A percentile compares a stretch with the other conserved stretches of the same genome.
Conservation (phyloP, 2,888 invertebrate genomes). For the Candidula unifasciata region DNA sequence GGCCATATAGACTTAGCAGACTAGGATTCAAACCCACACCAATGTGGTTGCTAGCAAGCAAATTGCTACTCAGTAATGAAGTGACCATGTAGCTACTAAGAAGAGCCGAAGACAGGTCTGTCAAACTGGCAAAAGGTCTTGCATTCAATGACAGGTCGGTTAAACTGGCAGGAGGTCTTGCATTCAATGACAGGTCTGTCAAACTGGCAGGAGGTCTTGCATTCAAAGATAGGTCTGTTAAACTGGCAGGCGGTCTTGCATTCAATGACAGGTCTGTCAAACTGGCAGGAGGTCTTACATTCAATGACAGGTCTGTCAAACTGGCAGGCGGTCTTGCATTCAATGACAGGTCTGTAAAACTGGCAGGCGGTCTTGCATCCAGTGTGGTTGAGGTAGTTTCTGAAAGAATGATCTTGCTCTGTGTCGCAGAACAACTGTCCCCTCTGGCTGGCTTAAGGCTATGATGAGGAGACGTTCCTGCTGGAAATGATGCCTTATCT, state of each 20-base stretch:
- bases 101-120: not conserved
- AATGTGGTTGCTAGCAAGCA: constrained; percentile 2
- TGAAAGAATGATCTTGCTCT: not conserved
- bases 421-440: not conserved
- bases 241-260: no score
- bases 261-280: no score
- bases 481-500: not conserved
- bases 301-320: no score
- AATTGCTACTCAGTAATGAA: not conserved
- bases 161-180: not conserved
- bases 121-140: no score
- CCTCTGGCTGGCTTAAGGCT: not conserved
- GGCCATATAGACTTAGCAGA: not conserved
- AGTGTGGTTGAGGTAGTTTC: not conserved
- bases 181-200: no score
- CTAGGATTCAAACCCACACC: constrained; percentile 5
- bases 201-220: no score
- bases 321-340: no score
- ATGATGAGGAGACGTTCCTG: not conserved
- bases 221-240: no score
- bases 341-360: not conserved
- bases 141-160: not conserved
- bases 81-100: not conserved
- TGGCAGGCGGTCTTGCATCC: not conserved
- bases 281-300: no score